phyloP scores from a whole-genome alignment of 2,113 vertebrate genomes.

The Neolamprologus ventralis region DNA sequence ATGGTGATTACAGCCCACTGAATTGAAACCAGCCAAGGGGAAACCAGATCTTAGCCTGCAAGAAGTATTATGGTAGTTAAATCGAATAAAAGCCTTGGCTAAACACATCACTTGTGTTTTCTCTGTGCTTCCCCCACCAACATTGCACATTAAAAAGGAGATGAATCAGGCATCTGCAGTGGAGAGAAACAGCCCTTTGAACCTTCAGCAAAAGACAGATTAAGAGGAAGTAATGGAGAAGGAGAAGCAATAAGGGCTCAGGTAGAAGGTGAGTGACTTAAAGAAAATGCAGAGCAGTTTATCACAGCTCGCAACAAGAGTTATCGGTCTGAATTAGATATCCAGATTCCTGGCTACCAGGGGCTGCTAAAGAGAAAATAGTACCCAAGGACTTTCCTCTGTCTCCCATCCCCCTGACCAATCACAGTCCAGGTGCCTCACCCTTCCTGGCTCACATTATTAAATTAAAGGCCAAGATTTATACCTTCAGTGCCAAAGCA shows the following conservation, averaged over 20 bases:
- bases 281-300: conserved; percentile 30
- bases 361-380: conserved; percentile 12
- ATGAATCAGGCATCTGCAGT: conserved; percentile 49
- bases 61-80: conserved; percentile 55
- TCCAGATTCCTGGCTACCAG: background rate
- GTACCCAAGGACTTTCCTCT: conserved; percentile 33
- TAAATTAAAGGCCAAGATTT: conserved; percentile 59
- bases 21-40: conserved; percentile 55
- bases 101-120: conserved; percentile 44
- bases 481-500: conserved; percentile 42
- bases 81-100: conserved; percentile 34
- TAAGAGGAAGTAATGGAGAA: background rate
- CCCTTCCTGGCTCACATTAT: conserved; percentile 22
- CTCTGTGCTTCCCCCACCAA: conserved; percentile 2
- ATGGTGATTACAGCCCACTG: conserved; percentile 45
- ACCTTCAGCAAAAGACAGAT: conserved; percentile 12
- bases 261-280: conserved; percentile 1
- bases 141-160: conserved; percentile 33
- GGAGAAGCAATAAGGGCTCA: background rate
- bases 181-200: conserved; percentile 46
- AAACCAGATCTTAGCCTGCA: conserved; percentile 56
- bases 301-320: conserved; percentile 4
- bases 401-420: conserved; percentile 22
- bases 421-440: conserved; percentile 18
- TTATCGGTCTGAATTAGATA: background rate